Conservation (phyloP, 2,113 vertebrate genomes). For the Apteryx mantelli region DNA sequence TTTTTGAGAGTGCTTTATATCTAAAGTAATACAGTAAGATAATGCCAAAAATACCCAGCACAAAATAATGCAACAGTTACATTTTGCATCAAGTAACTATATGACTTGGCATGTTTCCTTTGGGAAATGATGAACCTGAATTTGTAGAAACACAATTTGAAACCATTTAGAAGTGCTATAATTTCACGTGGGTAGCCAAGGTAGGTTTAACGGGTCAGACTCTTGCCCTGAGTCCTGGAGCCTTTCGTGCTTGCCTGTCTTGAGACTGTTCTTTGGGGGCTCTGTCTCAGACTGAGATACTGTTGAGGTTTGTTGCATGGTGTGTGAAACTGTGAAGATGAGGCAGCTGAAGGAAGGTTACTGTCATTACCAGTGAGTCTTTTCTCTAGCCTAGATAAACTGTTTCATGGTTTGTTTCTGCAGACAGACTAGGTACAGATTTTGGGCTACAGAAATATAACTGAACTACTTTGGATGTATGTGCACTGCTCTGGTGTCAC, state of each 20-base stretch:
- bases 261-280: background rate
- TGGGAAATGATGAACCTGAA: background rate
- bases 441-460: background rate
- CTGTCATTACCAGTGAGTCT: background rate
- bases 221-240: background rate
- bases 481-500: background rate
- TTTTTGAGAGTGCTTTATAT: background rate
- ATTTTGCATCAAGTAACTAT: background rate
- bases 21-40: background rate
- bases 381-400: background rate
- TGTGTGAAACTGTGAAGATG: background rate
- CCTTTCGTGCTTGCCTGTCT: background rate
- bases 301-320: background rate
- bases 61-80: background rate
- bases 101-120: background rate
- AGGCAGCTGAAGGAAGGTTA: background rate
- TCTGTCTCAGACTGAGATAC: background rate
- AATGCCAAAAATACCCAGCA: background rate
- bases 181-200: background rate
- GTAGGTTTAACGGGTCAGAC: background rate
- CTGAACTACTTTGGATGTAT: background rate
- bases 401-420: background rate
- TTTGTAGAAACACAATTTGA: background rate
- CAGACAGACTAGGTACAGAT: background rate
- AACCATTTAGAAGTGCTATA: background rate